Evolutionary conservation across 1,140 invertebrate species (phyloP), one percentile per base, ranked within the genome.

Genomic region (Latrodectus geometricus): DNA sequence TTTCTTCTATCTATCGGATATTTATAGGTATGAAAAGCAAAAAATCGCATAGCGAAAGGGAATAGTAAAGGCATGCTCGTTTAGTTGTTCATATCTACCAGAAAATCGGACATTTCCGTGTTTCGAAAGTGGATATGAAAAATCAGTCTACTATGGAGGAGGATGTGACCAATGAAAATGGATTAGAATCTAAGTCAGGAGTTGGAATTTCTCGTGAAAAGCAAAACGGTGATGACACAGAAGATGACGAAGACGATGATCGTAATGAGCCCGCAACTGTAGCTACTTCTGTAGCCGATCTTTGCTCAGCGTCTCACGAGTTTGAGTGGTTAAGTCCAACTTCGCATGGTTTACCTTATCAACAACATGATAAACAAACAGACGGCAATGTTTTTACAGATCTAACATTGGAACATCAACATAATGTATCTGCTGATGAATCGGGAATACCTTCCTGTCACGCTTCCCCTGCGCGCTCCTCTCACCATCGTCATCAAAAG

Each of bases 261-360:
- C 49, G 17, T 14, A 73, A 69, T 72, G 73, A 76, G 9, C 61
- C 56, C 2, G 75, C 17, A 0, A 56, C 61, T 1, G 66, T 72
- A 9, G 35, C 61, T n/a, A 66, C 76, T 21, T 68, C 76, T 4
- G 74, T 56, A 49, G 75, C 66, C 20, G 74, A 86, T 23, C 56
- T 56, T 23, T 86, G 83, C 21, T 77, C 75, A 50, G 83, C 83
- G n/a, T 86, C 83, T 9, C 83, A 86, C 50, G 83, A 86, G 23
- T 86, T 86, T 72, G 74, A 86, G 50, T 86, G 83, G 83, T 17
- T 77, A 11, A 78, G 75, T 77, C 83, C 83, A 15, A 65, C 9
- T 9, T 84, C 72, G 4, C 79, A 82, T n/a, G 69, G 52, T 17
- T 52, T 56, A 12, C 17, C 69, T 21, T 82, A 61, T 82, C 35